These are phyloP conservation scores for Indicator maculatus DNA, from an alignment of 2,113 vertebrate genomes.

Conservation along the genomic window DNA sequence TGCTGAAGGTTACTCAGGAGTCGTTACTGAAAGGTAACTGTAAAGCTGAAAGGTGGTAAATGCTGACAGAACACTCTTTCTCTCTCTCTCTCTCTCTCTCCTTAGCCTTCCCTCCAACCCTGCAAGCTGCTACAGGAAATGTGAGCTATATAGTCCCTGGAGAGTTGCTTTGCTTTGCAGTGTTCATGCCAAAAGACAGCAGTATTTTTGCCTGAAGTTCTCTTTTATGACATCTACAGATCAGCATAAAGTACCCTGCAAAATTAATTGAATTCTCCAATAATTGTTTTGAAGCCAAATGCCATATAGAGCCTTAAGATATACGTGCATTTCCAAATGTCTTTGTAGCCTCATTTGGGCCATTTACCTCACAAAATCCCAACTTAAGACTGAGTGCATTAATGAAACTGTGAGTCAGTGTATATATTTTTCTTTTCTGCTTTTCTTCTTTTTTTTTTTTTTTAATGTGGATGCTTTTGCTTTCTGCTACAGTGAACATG, in stretches of 20 bases:
- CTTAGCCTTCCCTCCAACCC: background rate
- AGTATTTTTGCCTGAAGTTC: constrained; percentile 41
- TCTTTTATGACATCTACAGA: constrained; percentile 52
- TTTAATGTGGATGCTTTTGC: background rate
- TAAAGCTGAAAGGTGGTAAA: background rate
- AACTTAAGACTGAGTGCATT: background rate
- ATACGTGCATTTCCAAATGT: constrained; percentile 40
- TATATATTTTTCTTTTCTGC: background rate
- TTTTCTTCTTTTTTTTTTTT: background rate
- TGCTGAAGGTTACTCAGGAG: background rate
- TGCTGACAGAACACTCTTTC: background rate
- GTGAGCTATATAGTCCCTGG: background rate
- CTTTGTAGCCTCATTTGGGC: constrained; percentile 45
- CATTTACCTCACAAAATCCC: constrained; percentile 33
- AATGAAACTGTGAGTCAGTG: constrained; percentile 11
- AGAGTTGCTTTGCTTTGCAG: background rate
- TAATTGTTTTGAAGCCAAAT: constrained; percentile 63
- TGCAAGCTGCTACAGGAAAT: background rate
- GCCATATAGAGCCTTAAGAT: constrained; percentile 35
- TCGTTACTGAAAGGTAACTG: background rate
- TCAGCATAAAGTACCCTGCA: constrained; percentile 46
- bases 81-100: background rate
- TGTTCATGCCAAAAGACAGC: constrained; percentile 10
- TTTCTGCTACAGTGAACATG: constrained; percentile 37
- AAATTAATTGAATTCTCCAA: constrained; percentile 61